Conservation (phyloP, 64 coral and sea anemone species). For the Porites australiensis region DNA sequence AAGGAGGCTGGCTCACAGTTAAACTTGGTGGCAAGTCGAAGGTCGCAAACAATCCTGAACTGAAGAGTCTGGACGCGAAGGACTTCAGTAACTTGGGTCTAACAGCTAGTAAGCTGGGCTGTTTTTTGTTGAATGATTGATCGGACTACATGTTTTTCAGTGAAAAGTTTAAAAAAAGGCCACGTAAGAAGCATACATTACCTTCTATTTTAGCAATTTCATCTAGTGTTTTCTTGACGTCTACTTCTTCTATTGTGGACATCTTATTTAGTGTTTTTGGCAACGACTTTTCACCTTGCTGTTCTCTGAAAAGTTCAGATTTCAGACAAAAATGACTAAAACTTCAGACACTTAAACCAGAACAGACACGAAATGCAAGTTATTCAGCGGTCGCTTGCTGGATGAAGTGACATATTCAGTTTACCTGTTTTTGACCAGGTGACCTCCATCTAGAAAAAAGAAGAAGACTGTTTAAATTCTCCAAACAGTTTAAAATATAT, state of each 20-base stretch:
- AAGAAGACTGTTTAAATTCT: background rate
- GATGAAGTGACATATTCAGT: background rate
- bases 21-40: too few relatives aligned
- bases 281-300: conserved; percentile 1
- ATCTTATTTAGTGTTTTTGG: background rate
- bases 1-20: too few relatives aligned
- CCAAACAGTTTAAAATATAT: background rate
- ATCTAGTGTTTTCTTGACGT: conserved; percentile 31
- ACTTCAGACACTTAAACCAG: too few relatives aligned
- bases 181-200: background rate
- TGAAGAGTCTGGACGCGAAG: too few relatives aligned
- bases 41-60: too few relatives aligned
- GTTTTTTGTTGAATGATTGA: too few relatives aligned
- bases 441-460: background rate
- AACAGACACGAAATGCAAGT: background rate
- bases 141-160: too few relatives aligned
- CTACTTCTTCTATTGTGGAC: background rate
- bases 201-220: conserved; percentile 60
- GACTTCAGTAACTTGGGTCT: too few relatives aligned
- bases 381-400: background rate
- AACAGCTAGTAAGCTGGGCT: too few relatives aligned
- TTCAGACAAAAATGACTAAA: background rate
- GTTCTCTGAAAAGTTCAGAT: background rate
- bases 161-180: background rate
- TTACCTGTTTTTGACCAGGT: background rate